Evolutionary conservation across 1,140 invertebrate species (phyloP).

Genomic region (Drosophila guanche): DNA sequence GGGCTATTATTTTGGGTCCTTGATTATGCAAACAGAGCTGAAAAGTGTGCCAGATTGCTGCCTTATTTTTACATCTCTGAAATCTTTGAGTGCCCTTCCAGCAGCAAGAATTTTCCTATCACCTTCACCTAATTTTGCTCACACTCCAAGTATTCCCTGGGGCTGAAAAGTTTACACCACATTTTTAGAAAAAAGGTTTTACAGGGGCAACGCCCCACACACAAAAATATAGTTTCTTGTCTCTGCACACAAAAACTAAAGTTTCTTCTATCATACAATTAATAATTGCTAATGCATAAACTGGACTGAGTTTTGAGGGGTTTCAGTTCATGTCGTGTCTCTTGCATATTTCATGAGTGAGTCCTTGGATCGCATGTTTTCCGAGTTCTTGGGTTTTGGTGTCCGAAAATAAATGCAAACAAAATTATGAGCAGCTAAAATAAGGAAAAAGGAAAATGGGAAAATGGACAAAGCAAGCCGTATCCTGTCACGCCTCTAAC

Average conservation of each 20-base stretch:
- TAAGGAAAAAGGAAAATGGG: not conserved
- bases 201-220: conserved; percentile 16
- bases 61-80: no score
- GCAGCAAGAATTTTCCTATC: no score
- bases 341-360: conserved; percentile 47
- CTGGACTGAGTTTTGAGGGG: conserved; percentile 19
- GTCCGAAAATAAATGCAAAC: conserved; percentile 34
- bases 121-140: not conserved
- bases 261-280: conserved; percentile 14
- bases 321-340: conserved; percentile 18
- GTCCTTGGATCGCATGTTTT: conserved; percentile 27
- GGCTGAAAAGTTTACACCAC: conserved; percentile 20
- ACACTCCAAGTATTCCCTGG: not conserved
- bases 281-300: conserved; percentile 48
- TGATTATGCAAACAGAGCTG: no score
- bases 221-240: not conserved
- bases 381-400: no score
- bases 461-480: not conserved
- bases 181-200: conserved; percentile 8
- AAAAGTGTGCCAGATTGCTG: no score
- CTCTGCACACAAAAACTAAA: not conserved
- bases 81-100: no score
- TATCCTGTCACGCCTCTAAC: conserved; percentile 28
- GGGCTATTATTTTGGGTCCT: no score
- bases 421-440: not conserved